Evolutionary conservation across 2,888 invertebrate genomes (phyloP).

Genomic region (Hydriomena furcata): DNA sequence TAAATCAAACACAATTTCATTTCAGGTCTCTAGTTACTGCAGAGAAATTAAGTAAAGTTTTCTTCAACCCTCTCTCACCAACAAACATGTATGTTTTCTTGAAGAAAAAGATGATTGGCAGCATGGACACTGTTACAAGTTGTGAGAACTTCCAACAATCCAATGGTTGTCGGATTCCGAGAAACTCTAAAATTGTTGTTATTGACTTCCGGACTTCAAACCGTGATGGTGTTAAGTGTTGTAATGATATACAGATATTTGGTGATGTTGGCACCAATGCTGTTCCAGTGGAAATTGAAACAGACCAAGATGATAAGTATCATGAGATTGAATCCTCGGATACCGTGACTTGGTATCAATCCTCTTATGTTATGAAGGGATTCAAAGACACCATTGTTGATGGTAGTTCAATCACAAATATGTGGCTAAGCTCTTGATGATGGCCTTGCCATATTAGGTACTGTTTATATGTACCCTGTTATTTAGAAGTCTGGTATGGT

Average conservation of each 20-base stretch:
- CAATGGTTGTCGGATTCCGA: slow-evolving; percentile 65
- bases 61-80: slow-evolving; percentile 65
- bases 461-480: not conserved
- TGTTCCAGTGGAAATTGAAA: slow-evolving; percentile 33
- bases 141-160: slow-evolving; percentile 62
- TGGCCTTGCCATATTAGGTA: not conserved
- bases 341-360: slow-evolving; percentile 78
- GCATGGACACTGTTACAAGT: slow-evolving; percentile 50
- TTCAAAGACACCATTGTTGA: slow-evolving; percentile 83
- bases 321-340: slow-evolving; percentile 66
- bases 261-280: slow-evolving; percentile 58
- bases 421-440: slow-evolving; percentile 65
- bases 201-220: slow-evolving; percentile 61
- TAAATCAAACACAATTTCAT: slow-evolving; percentile 29
- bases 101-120: slow-evolving; percentile 56
- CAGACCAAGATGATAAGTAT: slow-evolving; percentile 48
- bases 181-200: slow-evolving; percentile 60
- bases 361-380: slow-evolving; percentile 80
- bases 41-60: slow-evolving; percentile 65
- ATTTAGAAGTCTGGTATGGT: too few species aligned
- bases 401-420: slow-evolving; percentile 79
- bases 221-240: slow-evolving; percentile 58
- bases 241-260: slow-evolving; percentile 68
- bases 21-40: slow-evolving; percentile 74
- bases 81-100: slow-evolving; percentile 80